phyloP scores from a whole-genome alignment of 1,140 invertebrate genomes.

The Musca domestica region DNA sequence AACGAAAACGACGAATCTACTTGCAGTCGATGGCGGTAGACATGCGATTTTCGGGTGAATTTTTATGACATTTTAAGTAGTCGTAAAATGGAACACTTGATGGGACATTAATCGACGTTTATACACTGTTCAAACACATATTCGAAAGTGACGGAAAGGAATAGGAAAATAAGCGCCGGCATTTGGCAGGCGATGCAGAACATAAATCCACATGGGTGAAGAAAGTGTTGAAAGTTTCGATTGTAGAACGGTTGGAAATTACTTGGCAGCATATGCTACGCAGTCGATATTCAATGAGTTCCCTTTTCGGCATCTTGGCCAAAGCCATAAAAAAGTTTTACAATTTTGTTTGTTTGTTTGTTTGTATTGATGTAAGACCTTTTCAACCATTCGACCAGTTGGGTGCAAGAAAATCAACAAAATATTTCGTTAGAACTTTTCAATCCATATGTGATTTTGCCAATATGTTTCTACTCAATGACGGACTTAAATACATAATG shows the following conservation, averaged over 20 bases:
- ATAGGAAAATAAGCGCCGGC: background rate
- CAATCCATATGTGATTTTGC: no score
- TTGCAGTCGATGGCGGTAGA: no score
- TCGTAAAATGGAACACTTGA: slow-evolving; percentile 28
- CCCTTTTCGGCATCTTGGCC: background rate
- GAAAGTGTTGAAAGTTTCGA: background rate
- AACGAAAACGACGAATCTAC: no score
- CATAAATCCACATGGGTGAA: background rate
- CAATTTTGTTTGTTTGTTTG: no score
- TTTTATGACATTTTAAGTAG: slow-evolving; percentile 29
- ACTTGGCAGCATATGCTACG: background rate
- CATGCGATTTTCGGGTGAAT: slow-evolving; percentile 16
- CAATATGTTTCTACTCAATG: no score
- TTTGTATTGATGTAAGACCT: no score
- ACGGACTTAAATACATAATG: no score
- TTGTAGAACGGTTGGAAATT: background rate
- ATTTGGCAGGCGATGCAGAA: background rate
- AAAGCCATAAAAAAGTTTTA: background rate
- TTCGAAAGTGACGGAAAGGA: background rate
- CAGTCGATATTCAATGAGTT: slow-evolving; percentile 1
- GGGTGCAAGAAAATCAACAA: no score
- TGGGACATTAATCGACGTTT: slow-evolving; percentile 28
- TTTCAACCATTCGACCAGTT: no score
- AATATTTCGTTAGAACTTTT: no score
- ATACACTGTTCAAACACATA: slow-evolving; percentile 24